A percentile compares a stretch with the other conserved stretches of the same genome.
These are phyloP conservation scores for Alexandromys fortis DNA, from an alignment of 2,113 vertebrate species.

Conservation along the genomic window DNA sequence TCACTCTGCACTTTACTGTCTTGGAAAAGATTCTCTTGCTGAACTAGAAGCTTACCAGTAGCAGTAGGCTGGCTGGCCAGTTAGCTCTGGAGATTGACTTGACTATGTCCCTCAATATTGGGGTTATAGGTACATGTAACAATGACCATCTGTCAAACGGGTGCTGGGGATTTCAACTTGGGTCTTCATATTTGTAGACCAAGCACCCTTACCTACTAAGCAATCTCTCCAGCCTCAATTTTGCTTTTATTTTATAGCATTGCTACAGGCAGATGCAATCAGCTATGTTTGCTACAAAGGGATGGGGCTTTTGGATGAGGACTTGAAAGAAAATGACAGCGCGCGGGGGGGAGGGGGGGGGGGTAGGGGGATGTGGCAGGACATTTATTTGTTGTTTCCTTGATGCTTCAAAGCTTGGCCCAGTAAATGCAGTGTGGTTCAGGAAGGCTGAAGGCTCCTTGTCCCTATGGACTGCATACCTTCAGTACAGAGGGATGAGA, in stretches of 20 bases:
- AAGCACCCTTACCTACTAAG: not conserved
- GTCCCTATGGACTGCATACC: rapidly evolving
- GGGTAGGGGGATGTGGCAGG: not conserved
- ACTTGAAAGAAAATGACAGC: not conserved
- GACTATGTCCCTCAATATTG: not conserved
- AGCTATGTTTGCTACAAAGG: not conserved
- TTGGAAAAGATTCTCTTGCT: not conserved
- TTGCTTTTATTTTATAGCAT: not conserved
- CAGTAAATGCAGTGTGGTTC: not conserved
- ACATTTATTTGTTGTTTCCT: not conserved
- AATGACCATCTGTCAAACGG: not conserved
- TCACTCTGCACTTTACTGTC: not conserved
- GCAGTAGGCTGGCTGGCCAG: not conserved
- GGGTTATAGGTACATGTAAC: not conserved
- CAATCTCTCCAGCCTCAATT: not conserved
- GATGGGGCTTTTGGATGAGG: not conserved
- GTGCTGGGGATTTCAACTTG: not conserved
- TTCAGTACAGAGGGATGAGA: not conserved
- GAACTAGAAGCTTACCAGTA: not conserved
- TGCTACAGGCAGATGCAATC: too few species aligned
- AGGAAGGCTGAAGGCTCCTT: not conserved
- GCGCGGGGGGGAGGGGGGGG: not conserved
- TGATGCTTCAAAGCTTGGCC: not conserved
- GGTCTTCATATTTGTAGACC: not conserved
- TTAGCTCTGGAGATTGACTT: not conserved